Base-by-base conservation (phyloP, 2,113 vertebrate genomes). In the Zootoca vivipara region DNA sequence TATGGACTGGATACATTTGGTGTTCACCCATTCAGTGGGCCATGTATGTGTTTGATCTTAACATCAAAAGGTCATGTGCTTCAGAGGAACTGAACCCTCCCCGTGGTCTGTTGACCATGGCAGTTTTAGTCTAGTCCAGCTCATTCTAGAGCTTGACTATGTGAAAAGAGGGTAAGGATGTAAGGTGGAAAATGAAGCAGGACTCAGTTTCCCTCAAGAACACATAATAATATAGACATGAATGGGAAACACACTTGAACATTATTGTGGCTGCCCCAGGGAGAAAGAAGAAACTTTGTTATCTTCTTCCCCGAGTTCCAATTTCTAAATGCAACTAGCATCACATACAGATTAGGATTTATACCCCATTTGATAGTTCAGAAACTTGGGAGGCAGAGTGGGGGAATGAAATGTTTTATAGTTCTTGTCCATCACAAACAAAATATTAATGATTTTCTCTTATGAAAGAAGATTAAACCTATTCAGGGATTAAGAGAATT, bases 401-500 rank as follows among this genome's bases (percentile, higher is more conserved):
- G 91, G 90, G 70, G 82, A 85, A 94, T 35, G 64, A 0, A 42
- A 91, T 65, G 62, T 91, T 90, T 87, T 72, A 65, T 26, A 85
- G 89, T 89, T 81, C 72, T 35, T 85, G 35, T 86, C 73, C 64
- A 38, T 74, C 16, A 85, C 0, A 86, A 0, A 16, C 9, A 93
- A 56, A 18, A 78, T 88, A 91, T 75, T 3, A 91, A 89, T 56
- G 91, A 86, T 24, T 64, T 86, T 83, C 20, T 42, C 81, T 82
- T 86, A 89, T 82, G 40, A 89, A 89, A 72, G 91, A 88, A 38
- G 1, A 89, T 83, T 86, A 89, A 89, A 93, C 10, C 82, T 88
- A 42, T 81, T 93, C 72, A 90, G 16, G 78, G 58, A 91, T 86
- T 89, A 86, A 85, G 87, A 79, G 2, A 92, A 93, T 0, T 85